These are phyloP conservation scores for Danio aesculapii DNA, from an alignment of 2,797 vertebrate species.

Conservation along the genomic window DNA sequence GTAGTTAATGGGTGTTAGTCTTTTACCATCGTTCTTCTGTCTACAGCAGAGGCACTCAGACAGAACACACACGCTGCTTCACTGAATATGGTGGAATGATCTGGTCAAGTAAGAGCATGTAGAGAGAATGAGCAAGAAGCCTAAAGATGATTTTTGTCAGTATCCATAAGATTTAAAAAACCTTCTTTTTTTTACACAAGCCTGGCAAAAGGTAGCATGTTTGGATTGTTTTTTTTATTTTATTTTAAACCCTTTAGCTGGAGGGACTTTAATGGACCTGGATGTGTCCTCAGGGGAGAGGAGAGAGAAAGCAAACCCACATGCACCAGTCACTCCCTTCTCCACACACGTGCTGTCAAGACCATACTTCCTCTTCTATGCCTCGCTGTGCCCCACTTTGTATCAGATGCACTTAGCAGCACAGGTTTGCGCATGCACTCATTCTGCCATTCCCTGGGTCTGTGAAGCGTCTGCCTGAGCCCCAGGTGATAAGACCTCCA, in stretches of 20 bases:
- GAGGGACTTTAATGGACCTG: slow-evolving; percentile 52
- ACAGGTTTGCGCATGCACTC: slow-evolving; percentile 24
- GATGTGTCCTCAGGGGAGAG: slow-evolving; percentile 40
- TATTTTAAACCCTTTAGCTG: slow-evolving; percentile 24
- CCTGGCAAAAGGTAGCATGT: slow-evolving; percentile 1
- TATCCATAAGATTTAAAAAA: neutral
- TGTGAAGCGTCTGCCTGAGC: slow-evolving; percentile 26
- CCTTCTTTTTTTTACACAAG: neutral
- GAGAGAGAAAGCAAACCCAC: slow-evolving; percentile 37
- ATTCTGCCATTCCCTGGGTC: slow-evolving; percentile 41
- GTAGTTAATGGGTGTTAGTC: neutral
- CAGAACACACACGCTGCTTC: neutral
- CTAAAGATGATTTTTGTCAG: neutral
- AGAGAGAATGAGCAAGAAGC: neutral
- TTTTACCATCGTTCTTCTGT: neutral
- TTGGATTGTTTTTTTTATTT: neutral
- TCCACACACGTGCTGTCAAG: neutral
- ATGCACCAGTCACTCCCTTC: slow-evolving; percentile 50
- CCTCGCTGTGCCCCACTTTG: slow-evolving; percentile 46
- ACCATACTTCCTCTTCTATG: slow-evolving; percentile 39
- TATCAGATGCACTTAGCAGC: slow-evolving; percentile 36
- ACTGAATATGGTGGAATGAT: slow-evolving; percentile 8
- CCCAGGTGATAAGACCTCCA: slow-evolving; percentile 34
- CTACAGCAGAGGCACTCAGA: slow-evolving; percentile 8
- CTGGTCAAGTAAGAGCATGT: slow-evolving; percentile 5